phyloP scores from a whole-genome alignment of 2,888 invertebrate species.

The Acanthopleura granulata region DNA sequence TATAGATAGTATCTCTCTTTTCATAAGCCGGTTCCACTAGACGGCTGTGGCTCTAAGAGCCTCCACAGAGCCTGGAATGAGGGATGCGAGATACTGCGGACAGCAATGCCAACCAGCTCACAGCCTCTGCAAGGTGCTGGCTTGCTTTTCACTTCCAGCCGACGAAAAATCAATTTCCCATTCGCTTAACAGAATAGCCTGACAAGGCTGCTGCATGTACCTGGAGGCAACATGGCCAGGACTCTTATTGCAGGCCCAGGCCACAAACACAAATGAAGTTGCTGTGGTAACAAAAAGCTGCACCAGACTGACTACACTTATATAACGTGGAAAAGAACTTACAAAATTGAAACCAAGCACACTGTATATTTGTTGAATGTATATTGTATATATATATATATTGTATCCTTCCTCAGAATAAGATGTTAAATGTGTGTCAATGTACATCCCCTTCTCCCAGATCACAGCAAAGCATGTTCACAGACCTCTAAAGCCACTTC shows the following conservation, averaged over 20 bases:
- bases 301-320: background rate
- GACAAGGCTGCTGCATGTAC: slow-evolving; percentile 7
- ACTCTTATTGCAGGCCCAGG: slow-evolving; percentile 1
- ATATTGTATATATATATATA: too few species aligned
- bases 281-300: slow-evolving; percentile 10
- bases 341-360: too few species aligned
- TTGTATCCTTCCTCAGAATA: too few species aligned
- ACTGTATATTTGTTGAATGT: too few species aligned
- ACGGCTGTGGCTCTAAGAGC: too few species aligned
- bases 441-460: too few species aligned
- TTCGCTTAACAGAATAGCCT: slow-evolving; percentile 5
- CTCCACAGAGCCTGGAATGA: background rate
- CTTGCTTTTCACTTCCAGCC: slow-evolving; percentile 14
- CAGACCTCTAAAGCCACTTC: too few species aligned
- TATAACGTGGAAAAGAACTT: background rate
- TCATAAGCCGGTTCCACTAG: too few species aligned
- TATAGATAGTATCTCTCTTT: too few species aligned
- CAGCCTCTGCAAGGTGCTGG: slow-evolving; percentile 6
- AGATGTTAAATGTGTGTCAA: too few species aligned
- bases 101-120: slow-evolving; percentile 1
- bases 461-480: too few species aligned
- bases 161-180: slow-evolving; percentile 16
- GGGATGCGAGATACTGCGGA: background rate
- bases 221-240: slow-evolving; percentile 6
- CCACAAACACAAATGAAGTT: slow-evolving; percentile 15